phyloP scores from a whole-genome alignment of 2,888 invertebrate genomes.

The Drosophila pseudotakahashii region DNA sequence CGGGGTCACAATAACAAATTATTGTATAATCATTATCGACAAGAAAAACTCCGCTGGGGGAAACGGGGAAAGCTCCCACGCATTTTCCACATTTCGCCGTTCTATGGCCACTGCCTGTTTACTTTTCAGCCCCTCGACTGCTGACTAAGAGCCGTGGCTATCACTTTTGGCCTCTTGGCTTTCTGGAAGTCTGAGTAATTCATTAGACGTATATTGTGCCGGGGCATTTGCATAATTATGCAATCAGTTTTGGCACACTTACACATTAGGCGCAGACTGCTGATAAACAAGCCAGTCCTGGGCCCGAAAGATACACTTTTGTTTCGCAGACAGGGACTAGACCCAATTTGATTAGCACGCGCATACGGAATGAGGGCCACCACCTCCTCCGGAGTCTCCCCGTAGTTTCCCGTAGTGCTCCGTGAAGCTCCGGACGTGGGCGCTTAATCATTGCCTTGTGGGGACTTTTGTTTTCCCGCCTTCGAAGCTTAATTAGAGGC shows the following conservation, averaged over 20 bases:
- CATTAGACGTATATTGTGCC: constrained; percentile 78
- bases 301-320: constrained; percentile 43
- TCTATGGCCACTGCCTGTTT: constrained; percentile 7
- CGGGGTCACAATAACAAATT: constrained; percentile 62
- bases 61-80: background rate
- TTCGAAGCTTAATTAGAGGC: constrained; percentile 74
- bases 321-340: constrained; percentile 74
- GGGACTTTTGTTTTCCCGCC: constrained; percentile 40
- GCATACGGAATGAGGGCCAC: constrained; percentile 72
- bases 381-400: constrained; percentile 4
- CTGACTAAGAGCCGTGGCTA: constrained; percentile 35
- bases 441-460: constrained; percentile 71
- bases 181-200: constrained; percentile 63
- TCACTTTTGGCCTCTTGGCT: constrained; percentile 29
- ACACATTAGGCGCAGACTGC: constrained; percentile 78
- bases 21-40: constrained; percentile 62
- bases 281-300: constrained; percentile 66
- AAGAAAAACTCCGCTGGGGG: constrained; percentile 2
- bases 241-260: constrained; percentile 79
- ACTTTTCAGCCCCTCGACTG: constrained; percentile 20
- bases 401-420: background rate
- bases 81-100: background rate
- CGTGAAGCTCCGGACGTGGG: constrained; percentile 50
- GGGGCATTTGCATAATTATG: constrained; percentile 82
- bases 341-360: constrained; percentile 77